phyloP scores from a whole-genome alignment of 2,113 vertebrate species.

The Danionella cerebrum region DNA sequence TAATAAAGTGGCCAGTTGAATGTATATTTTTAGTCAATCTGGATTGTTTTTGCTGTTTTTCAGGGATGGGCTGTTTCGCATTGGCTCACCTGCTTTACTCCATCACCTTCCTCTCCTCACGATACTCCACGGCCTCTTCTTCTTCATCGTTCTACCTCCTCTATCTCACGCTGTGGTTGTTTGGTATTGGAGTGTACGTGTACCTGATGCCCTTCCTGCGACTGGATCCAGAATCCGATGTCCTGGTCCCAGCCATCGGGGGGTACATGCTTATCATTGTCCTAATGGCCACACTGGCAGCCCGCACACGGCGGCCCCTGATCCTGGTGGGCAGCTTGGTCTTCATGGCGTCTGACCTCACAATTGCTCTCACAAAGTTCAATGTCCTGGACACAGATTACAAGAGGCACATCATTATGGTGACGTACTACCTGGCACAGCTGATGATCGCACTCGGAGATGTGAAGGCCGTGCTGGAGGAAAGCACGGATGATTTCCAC shows the following conservation, averaged over 20 bases:
- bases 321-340: constrained; percentile 55
- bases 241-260: constrained; percentile 49
- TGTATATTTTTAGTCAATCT: too few species aligned
- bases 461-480: constrained; percentile 39
- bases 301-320: constrained; percentile 28
- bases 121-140: constrained; percentile 28
- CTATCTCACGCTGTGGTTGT: constrained; percentile 24
- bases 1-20: too few species aligned
- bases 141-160: constrained; percentile 45
- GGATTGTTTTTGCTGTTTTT: neutral
- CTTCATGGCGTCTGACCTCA: constrained; percentile 66
- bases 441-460: constrained; percentile 66
- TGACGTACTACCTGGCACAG: constrained; percentile 75
- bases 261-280: constrained; percentile 57
- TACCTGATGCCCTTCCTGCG: constrained; percentile 56
- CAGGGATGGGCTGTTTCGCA: constrained; percentile 74
- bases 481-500: constrained; percentile 39
- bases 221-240: constrained; percentile 32
- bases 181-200: constrained; percentile 18
- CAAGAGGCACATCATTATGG: constrained; percentile 57
- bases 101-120: constrained; percentile 59
- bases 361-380: constrained; percentile 66
- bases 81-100: constrained; percentile 68
- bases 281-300: constrained; percentile 56
- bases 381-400: constrained; percentile 37